Evolutionary conservation across 2,113 vertebrate species (phyloP), one percentile per base, ranked within the genome.

Genomic region (Chiloscyllium plagiosum): DNA sequence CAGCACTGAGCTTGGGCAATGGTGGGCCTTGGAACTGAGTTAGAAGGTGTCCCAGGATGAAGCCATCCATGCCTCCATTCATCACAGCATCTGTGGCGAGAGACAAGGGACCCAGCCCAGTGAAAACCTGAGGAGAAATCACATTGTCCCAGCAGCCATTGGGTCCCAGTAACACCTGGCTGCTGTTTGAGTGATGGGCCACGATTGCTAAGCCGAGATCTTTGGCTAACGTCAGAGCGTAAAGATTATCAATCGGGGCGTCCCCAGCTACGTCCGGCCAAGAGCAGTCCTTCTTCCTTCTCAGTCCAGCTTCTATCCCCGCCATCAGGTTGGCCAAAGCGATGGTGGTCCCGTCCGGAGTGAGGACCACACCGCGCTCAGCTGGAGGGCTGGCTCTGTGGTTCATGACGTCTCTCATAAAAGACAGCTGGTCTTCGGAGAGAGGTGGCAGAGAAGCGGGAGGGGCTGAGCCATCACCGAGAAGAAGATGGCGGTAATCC

Each of bases 41-140:
- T n/a, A 98, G 50, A 7, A 94, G 96, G 47, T 95, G 56, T 5
- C 98, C 98, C 15, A 99, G 96, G 68, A 99, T 50, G n/a, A 96
- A 69, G 0, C 98, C 98, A 0, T 99, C 99, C 97, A 99, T 98
- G 3, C 97, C 98, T 1, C 99, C 99, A 0, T 98, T 98, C 96
- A 98, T 96, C 33, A 98, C 89, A 29, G 98, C 98, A 0, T 97
- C 96, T 0, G 98, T 98, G 37, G 98, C 0, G 0, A 0, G 47
- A 0, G 98, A 97, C 0, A 95, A 92, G 2, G 97, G 96, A 13
- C 97, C 96, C 6, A 96, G 94, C 0, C 98, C 97, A 1, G 97
- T 98, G 97, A 99, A 99, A 65, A 96, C 97, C 6, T 70, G 96
- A 20, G 98, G 98, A 0, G 96, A 22, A 0, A 96, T 96, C 0